phyloP scores from a whole-genome alignment of 2,113 vertebrate genomes.

The Psophia crepitans region DNA sequence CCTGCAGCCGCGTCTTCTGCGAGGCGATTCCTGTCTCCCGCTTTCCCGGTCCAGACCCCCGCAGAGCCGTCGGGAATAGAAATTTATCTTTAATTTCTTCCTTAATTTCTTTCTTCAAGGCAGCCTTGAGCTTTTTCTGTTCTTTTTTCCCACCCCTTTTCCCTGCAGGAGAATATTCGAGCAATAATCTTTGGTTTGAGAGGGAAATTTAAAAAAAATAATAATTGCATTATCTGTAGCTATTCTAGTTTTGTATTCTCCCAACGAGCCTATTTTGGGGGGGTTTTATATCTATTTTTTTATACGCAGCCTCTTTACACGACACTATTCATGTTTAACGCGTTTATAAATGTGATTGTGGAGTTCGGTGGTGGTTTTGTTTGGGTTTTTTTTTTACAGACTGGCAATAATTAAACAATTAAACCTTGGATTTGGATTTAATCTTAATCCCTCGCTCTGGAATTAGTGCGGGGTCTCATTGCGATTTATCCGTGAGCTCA shows the following conservation, averaged over 20 bases:
- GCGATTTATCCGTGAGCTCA: not conserved
- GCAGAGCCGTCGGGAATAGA: too few relatives aligned
- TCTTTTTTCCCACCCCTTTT: too few relatives aligned
- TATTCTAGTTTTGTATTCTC: not conserved
- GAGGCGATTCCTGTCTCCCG: not conserved
- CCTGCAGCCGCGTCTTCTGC: too few relatives aligned
- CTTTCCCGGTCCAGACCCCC: too few relatives aligned
- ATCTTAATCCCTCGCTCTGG: not conserved
- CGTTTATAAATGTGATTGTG: not conserved
- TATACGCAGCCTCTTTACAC: conserved; percentile 11
- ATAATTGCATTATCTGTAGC: not conserved
- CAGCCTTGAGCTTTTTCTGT: not conserved
- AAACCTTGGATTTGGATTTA: not conserved
- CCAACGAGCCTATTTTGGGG: not conserved
- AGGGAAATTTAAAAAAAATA: not conserved
- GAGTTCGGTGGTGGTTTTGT: not conserved
- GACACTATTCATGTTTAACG: not conserved
- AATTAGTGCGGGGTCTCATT: too few relatives aligned
- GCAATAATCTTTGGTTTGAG: not conserved
- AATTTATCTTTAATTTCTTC: too few relatives aligned
- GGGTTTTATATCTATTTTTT: not conserved
- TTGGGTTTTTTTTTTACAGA: not conserved
- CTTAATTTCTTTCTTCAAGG: not conserved
- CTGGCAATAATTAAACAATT: not conserved
- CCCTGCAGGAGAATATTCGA: not conserved